Evolutionary conservation across 2,797 vertebrate genomes (phyloP).

Genomic region (Myiotriccus ornatus): DNA sequence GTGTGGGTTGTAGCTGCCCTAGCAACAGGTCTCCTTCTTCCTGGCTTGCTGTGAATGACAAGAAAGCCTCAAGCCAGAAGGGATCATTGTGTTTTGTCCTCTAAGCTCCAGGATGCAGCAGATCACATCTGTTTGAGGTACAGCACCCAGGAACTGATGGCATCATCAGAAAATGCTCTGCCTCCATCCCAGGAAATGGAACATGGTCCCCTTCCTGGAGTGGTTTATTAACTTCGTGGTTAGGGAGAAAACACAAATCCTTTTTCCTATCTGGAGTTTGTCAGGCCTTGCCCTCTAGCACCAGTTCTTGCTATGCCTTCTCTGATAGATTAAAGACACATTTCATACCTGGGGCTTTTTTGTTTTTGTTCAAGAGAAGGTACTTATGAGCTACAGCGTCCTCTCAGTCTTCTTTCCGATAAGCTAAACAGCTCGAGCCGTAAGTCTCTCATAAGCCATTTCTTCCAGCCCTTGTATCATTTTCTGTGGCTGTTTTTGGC

Average conservation of each 20-base stretch:
- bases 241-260: not conserved
- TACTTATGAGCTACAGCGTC: not conserved
- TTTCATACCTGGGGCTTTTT: not conserved
- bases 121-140: not conserved
- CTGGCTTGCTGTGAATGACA: not conserved
- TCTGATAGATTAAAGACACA: not conserved
- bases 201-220: fast-evolving
- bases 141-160: not conserved
- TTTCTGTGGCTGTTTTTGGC: constrained; percentile 60
- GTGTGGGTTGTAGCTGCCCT: not conserved
- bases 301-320: not conserved
- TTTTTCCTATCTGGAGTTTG: not conserved
- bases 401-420: not conserved
- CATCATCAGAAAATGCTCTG: not conserved
- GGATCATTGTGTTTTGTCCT: not conserved
- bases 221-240: not conserved
- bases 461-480: constrained; percentile 8
- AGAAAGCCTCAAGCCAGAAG: not conserved
- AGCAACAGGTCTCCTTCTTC: not conserved
- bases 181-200: not conserved
- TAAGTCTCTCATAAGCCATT: not conserved
- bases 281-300: not conserved
- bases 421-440: not conserved
- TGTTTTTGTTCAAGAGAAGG: not conserved
- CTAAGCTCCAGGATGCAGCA: not conserved